Base-by-base conservation (phyloP, 2,888 invertebrate genomes). In the Spodoptera picta region DNA sequence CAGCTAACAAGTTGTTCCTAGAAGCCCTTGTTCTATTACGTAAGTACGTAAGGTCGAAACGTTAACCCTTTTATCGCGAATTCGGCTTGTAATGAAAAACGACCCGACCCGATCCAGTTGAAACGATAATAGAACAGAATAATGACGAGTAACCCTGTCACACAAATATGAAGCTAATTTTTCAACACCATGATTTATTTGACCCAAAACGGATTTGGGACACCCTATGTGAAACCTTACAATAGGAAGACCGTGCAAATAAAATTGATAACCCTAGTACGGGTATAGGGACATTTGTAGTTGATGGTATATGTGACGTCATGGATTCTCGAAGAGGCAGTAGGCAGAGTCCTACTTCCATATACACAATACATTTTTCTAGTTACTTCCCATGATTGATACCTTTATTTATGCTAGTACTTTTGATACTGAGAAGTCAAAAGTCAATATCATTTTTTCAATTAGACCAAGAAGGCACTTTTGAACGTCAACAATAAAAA, bases 141-240 rank as follows among this genome's bases (percentile, higher is more conserved):
- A 85, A 85, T 85, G 86, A 83, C 86, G 79, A 84, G 79, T 83
- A 85, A 81, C 82, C 83, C 75, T 73, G 78, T 77, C 77, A 41
- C 75, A 75, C 73, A 81, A 88, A 89, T 89, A 90, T 87, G 86
- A 85, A 85, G 87, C 84, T 83, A 89, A 90, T 90, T 89, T 88
- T 85, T 79, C 80, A 80, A 78, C 82, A 69, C 58, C 78, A 84
- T 90, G 90, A 92, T 92, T 91, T 90, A 91, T 91, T 81, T 82
- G 66, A 81, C 84, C 77, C 73, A 83, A 79, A 84, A 83, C 87
- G 86, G 84, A 87, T 84, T 87, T 80, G 71, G 77, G 81, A 71
- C 76, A 77, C 72, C 74, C 78, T 72, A 82, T 84, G 83, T 83
- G 86, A 85, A 79, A 81, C 74, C 77, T 75, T 71, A 86, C 86